A percentile compares a stretch with the other conserved stretches of the same genome.
Conservation (phyloP, 2,888 invertebrate species). For the Drosophila sordidula region DNA sequence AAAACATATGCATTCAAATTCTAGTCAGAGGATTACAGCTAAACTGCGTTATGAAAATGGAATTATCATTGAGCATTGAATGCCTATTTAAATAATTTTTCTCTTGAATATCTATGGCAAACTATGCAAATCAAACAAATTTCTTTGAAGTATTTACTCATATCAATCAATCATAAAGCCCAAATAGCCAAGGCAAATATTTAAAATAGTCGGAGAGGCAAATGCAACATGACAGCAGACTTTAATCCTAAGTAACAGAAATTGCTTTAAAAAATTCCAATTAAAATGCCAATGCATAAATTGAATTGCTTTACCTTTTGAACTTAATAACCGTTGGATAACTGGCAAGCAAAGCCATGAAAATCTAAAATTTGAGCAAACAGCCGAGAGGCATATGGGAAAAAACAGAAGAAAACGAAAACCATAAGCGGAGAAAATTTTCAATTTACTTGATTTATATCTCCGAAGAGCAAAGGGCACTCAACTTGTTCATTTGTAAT, state of each 20-base stretch:
- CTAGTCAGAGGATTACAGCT: constrained; percentile 31
- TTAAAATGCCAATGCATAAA: constrained; percentile 59
- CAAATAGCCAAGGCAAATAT: not conserved
- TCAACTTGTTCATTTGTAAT: not conserved
- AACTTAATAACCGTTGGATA: constrained; percentile 34
- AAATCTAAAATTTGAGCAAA: constrained; percentile 11
- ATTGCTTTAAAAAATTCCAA: constrained; percentile 33
- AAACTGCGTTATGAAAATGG: constrained; percentile 30
- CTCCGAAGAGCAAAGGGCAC: not conserved
- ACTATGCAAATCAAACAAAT: constrained; percentile 12
- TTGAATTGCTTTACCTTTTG: constrained; percentile 23
- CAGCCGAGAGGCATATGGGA: not conserved
- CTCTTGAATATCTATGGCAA: constrained; percentile 12
- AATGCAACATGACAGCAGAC: not conserved
- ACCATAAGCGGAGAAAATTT: constrained; percentile 19
- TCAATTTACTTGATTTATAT: constrained; percentile 11
- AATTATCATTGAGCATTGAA: constrained; percentile 50
- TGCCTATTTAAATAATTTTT: constrained; percentile 10
- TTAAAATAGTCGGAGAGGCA: not conserved
- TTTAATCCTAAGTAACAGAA: not conserved
- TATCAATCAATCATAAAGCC: not conserved
- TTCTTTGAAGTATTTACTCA: constrained; percentile 8
- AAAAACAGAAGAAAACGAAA: constrained; percentile 17
- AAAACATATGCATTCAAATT: constrained; percentile 21
- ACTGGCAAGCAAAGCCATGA: constrained; percentile 41